Evolutionary conservation across 2,113 vertebrate species (phyloP).

Genomic region (Eulemur rufifrons): DNA sequence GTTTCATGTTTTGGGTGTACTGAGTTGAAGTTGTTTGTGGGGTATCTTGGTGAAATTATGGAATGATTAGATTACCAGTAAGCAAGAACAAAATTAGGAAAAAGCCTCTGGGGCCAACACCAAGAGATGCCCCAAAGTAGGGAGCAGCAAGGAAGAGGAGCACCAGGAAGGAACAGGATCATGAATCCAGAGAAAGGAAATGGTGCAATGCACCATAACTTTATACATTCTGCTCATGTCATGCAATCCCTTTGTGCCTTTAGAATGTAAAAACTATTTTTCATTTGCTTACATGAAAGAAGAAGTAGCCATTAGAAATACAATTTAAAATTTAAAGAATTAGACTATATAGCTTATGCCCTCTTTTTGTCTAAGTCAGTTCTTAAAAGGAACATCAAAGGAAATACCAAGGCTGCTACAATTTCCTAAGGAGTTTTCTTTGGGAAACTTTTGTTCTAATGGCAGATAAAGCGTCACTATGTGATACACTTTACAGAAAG

Average conservation of each 20-base stretch:
- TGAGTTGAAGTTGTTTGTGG: neutral
- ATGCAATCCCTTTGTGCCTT: neutral
- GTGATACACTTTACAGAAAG: neutral
- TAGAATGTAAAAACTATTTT: neutral
- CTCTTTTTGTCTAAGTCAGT: neutral
- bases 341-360: neutral
- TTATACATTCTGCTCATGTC: too few species aligned
- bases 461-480: neutral
- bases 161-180: neutral
- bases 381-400: neutral
- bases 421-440: slow-evolving; percentile 3
- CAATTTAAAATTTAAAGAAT: neutral
- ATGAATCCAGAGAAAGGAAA: neutral
- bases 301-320: neutral
- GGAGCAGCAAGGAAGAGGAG: neutral
- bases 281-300: neutral
- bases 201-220: fast-evolving
- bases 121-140: neutral
- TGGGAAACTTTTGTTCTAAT: neutral
- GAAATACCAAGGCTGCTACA: neutral
- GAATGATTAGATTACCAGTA: neutral
- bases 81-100: neutral
- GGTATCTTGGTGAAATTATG: neutral
- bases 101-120: neutral
- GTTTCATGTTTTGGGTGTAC: neutral